Conservation (phyloP, 1,140 invertebrate genomes). For the Bombyx mandarina region DNA sequence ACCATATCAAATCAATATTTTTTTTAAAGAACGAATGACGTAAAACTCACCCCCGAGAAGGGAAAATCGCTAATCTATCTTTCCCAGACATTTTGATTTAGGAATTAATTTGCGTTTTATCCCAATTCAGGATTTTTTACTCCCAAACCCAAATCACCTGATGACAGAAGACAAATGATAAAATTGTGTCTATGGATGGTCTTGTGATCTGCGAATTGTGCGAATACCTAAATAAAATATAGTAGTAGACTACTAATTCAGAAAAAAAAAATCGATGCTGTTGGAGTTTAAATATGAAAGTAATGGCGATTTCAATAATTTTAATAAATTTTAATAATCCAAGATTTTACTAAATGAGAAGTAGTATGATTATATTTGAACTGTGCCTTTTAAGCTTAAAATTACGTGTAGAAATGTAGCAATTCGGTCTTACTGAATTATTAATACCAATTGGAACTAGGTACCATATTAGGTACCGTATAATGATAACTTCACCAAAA, state of each 20-base stretch:
- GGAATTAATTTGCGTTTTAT: slow-evolving; percentile 39
- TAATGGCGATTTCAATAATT: too few relatives aligned
- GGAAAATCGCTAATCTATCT: slow-evolving; percentile 96
- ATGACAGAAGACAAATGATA: slow-evolving; percentile 66
- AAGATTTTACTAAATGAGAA: too few relatives aligned
- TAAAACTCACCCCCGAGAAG: slow-evolving; percentile 94
- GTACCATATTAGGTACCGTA: too few relatives aligned
- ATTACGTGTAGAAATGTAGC: too few relatives aligned
- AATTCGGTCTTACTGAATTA: too few relatives aligned
- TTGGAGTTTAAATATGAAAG: too few relatives aligned
- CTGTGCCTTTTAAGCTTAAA: too few relatives aligned
- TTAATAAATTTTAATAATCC: too few relatives aligned
- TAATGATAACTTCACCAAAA: too few relatives aligned
- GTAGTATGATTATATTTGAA: too few relatives aligned
- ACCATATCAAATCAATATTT: slow-evolving; percentile 4
- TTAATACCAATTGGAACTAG: too few relatives aligned
- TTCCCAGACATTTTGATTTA: slow-evolving; percentile 89
- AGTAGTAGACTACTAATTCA: not conserved
- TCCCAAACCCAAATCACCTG: slow-evolving; percentile 62
- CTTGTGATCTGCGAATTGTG: slow-evolving; percentile 49
- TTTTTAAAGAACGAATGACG: slow-evolving; percentile 9
- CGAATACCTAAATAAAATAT: not conserved
- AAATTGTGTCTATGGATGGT: slow-evolving; percentile 60
- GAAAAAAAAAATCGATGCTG: not conserved
- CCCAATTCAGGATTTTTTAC: slow-evolving; percentile 50